phyloP scores from a whole-genome alignment of 2,113 vertebrate genomes.

The Chroicocephalus ridibundus region DNA sequence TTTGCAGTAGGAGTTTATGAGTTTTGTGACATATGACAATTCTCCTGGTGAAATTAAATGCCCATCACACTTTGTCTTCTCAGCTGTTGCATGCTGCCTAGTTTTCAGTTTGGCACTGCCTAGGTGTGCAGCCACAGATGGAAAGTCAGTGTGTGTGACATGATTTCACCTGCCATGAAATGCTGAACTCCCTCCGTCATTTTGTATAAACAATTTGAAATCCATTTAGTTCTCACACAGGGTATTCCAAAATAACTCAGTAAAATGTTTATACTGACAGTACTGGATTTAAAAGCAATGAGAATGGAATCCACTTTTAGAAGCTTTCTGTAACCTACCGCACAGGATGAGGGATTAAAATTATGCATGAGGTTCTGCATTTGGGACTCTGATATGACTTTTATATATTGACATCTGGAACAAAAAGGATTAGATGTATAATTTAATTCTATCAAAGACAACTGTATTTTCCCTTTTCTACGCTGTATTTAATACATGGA shows the following conservation, averaged over 20 bases:
- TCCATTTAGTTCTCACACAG: not conserved
- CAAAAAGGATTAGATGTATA: constrained; percentile 35
- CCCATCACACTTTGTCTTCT: not conserved
- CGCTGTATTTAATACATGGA: not conserved
- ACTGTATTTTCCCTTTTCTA: not conserved
- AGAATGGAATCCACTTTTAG: not conserved
- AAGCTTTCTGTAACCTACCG: not conserved
- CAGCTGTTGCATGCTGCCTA: not conserved
- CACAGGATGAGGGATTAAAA: not conserved
- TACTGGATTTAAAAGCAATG: not conserved
- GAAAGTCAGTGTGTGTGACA: not conserved
- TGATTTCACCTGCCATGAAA: not conserved
- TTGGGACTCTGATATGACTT: constrained; percentile 15
- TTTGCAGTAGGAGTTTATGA: not conserved
- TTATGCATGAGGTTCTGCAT: not conserved
- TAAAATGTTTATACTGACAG: not conserved
- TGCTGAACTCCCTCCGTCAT: not conserved
- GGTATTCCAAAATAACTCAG: constrained; percentile 1
- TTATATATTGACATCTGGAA: constrained; percentile 31
- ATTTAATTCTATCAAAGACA: constrained; percentile 40
- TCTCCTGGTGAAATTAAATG: not conserved
- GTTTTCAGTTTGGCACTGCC: not conserved
- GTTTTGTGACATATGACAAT: not conserved
- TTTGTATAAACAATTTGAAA: constrained; percentile 4
- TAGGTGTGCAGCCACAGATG: not conserved